Evolutionary conservation across 2,797 vertebrate genomes (phyloP), one percentile per base, ranked within the genome.

Genomic region (Knipowitschia caucasica): DNA sequence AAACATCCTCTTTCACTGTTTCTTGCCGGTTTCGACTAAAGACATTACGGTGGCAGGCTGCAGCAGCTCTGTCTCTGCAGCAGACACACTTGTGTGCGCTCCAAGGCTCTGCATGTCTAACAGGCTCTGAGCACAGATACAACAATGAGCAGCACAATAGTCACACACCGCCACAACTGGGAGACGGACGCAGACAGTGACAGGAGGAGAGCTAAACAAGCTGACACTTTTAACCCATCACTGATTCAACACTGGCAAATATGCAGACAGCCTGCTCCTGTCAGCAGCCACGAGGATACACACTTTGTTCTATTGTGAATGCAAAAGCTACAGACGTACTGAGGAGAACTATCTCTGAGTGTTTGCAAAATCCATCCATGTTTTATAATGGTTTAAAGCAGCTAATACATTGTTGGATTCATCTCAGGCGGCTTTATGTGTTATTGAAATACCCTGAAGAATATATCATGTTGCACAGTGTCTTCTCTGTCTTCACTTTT

Each of bases 131-230:
- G 43, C 5, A 2, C 39, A 62, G 57, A 74, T 69, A 52, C 50
- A 86, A 89, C 82, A 89, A 88, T 38, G 77, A 83, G 74, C 7
- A 27, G 59, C 64, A 84, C 84, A 86, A 52, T 91, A 91, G 89
- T 88, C 91, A 66, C 81, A 80, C 73, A 69, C 77, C 72, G 76
- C 77, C 74, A 72, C 81, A 76, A 85, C 85, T 83, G 86, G 91
- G 91, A 90, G 84, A 86, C 87, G 87, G 85, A 86, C 87, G 86
- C 85, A 89, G 88, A 86, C 67, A 63, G 55, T 90, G 91, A 92
- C 88, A 91, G 92, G 87, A 84, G 86, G 91, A 92, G 88, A 91
- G 67, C 18, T 30, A 66, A 76, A 72, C 73, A 86, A 88, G 81
- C 81, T 90, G 86, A 83, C 88, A 84, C 87, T 73, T 81, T 61